Conservation (phyloP, 1,140 invertebrate species). For the Tetramorium alpestre region DNA sequence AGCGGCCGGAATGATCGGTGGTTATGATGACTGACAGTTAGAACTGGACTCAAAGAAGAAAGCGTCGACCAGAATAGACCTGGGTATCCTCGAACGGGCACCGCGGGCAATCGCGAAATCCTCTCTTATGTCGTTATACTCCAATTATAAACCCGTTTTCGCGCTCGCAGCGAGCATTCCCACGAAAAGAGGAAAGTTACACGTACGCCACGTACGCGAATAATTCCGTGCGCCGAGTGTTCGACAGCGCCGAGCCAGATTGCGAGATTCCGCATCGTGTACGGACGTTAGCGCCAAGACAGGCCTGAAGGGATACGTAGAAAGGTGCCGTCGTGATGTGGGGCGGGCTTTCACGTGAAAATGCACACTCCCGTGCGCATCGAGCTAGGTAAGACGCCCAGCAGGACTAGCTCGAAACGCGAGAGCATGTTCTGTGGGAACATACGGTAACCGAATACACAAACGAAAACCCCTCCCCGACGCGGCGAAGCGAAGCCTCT, state of each 20-base stretch:
- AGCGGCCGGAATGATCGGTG: constrained; percentile 31
- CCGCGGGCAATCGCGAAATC: constrained; percentile 9
- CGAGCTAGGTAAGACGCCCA: constrained; percentile 26
- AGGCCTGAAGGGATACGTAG: constrained; percentile 63
- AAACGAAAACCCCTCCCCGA: constrained; percentile 73
- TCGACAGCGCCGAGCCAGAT: constrained; percentile 63
- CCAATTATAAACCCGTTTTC: constrained; percentile 58
- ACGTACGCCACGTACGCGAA: constrained; percentile 52
- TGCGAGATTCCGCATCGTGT: constrained; percentile 57
- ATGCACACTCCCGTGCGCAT: constrained; percentile 70
- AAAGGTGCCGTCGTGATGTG: constrained; percentile 71
- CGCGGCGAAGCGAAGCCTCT: constrained; percentile 66
- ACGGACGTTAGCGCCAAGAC: constrained; percentile 48
- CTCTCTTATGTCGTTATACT: neutral
- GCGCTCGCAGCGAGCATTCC: constrained; percentile 56
- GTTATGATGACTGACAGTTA: constrained; percentile 39
- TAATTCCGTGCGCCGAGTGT: constrained; percentile 49
- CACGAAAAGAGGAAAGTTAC: constrained; percentile 35
- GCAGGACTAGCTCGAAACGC: constrained; percentile 4
- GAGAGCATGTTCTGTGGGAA: constrained; percentile 72
- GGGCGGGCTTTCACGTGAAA: constrained; percentile 72
- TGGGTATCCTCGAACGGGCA: constrained; percentile 20
- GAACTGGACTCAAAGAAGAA: constrained; percentile 63
- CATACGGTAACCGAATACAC: constrained; percentile 78
- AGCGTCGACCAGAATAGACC: constrained; percentile 20